phyloP scores from a whole-genome alignment of 2,888 invertebrate genomes.

The Drosophila hamatofila region DNA sequence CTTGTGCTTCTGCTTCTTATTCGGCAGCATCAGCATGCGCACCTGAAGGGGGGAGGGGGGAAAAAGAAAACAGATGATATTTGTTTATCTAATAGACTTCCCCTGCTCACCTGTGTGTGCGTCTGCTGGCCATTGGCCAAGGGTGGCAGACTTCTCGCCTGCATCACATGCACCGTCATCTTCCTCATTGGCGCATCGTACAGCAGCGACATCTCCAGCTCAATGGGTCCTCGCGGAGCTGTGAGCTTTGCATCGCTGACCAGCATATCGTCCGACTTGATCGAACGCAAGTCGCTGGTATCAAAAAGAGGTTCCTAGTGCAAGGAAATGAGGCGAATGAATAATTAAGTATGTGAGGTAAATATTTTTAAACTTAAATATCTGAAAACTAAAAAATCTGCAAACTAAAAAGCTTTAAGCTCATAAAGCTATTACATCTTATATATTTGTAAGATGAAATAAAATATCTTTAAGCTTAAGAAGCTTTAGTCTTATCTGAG shows the following conservation, averaged over 20 bases:
- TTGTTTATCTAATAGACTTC: neutral
- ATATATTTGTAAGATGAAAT: too few species aligned
- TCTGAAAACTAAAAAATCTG: too few species aligned
- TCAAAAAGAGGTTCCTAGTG: constrained; percentile 85
- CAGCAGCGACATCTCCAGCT: constrained; percentile 91
- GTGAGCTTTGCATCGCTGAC: constrained; percentile 85
- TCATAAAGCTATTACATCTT: too few species aligned
- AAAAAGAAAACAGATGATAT: neutral
- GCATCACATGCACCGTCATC: constrained; percentile 96
- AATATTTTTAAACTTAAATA: too few species aligned
- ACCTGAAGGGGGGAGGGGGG: constrained; percentile 89
- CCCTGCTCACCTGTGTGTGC: constrained; percentile 88
- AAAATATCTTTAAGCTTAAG: too few species aligned
- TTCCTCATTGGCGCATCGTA: constrained; percentile 96
- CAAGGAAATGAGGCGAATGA: neutral
- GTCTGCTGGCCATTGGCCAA: constrained; percentile 89
- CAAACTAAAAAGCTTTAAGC: too few species aligned
- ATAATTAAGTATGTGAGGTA: neutral
- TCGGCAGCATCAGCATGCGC: constrained; percentile 93
- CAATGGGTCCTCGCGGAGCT: constrained; percentile 89
- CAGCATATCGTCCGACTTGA: constrained; percentile 84
- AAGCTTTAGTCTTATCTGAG: too few species aligned
- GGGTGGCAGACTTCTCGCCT: constrained; percentile 92
- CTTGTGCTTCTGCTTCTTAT: constrained; percentile 97
- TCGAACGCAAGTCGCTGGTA: constrained; percentile 84